Evolutionary conservation across 1,140 invertebrate genomes (phyloP), one percentile per base, ranked within the genome.

Genomic region (Trypoxylus dichotomus): DNA sequence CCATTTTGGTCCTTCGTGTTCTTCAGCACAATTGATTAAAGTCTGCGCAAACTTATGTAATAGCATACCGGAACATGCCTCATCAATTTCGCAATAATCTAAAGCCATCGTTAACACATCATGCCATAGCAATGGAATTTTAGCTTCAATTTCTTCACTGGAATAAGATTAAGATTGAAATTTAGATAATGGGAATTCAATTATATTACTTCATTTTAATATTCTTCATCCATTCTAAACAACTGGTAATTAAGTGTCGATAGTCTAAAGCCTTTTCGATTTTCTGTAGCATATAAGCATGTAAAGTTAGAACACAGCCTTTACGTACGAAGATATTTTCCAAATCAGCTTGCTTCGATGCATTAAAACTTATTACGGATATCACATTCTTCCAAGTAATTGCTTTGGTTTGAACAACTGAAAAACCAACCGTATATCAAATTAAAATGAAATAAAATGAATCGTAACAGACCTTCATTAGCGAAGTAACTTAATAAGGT

Each of bases 51-150:
- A 86, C 79, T 82, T 85, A 54, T 84, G 77, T 32, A 86, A 77
- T 47, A 80, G 77, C 6, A 74, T 74, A n/a, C 77, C 83, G 43
- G 80, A 76, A 60, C 68, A 77, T 10, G 81, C 19, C 80, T 85
- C 84, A 68, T 84, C 80, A 58, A 75, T 81, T 42, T 83, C 74
- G 43, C 81, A 81, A 75, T 82, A 78, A 74, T 82, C 76, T 13
- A 83, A 75, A 27, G 80, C 72, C 60, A 85, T 68, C n/a, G 80
- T 79, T 19, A 86, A 63, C 11, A 85, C 78, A 58, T 81, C 82
- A 21, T 73, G 77, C 85, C 85, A 86, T 19, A 86, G 47, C 11
- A 86, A 63, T 3, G 84, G 83, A 8, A 86, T 37, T 81, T 85
- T 85, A 43, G 77, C 74, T 81, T 86, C 85, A 11, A 80, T 78